These are phyloP conservation scores for Ephydatia muelleri DNA, from an alignment of 37 sponge, comb jelly and placozoan genomes.

Conservation along the genomic window DNA sequence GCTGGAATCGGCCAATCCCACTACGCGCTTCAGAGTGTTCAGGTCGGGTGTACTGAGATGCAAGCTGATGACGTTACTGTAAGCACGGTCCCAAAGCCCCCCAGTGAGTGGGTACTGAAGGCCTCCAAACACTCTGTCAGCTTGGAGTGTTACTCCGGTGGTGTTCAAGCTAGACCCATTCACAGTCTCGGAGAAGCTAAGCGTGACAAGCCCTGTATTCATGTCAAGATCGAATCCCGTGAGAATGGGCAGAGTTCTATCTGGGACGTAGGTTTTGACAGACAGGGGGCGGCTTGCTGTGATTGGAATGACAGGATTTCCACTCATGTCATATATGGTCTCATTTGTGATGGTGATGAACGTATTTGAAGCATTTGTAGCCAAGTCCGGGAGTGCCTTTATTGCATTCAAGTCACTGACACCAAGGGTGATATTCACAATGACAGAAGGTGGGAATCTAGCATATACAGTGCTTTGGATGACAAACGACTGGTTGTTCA, in stretches of 20 bases:
- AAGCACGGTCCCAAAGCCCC: conserved; percentile 51
- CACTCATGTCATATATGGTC: conserved; percentile 58
- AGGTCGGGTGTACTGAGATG: conserved; percentile 61
- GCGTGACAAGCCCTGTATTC: conserved; percentile 51
- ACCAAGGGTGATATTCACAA: conserved; percentile 45
- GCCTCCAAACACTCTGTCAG: background rate
- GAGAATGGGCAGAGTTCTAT: conserved; percentile 53
- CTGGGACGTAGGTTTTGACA: conserved; percentile 37
- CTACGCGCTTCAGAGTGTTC: conserved; percentile 74
- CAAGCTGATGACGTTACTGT: conserved; percentile 29
- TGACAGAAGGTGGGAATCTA: background rate
- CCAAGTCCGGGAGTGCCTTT: conserved; percentile 65
- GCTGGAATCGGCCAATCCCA: conserved; percentile 66
- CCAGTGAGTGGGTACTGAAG: conserved; percentile 51
- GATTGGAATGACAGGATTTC: conserved; percentile 24
- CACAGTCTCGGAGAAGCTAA: conserved; percentile 77
- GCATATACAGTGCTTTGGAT: conserved; percentile 25
- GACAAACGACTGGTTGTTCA: conserved; percentile 30
- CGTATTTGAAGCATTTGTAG: conserved; percentile 24
- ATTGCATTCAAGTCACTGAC: conserved; percentile 62
- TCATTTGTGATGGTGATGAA: conserved; percentile 29
- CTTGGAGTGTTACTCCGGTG: conserved; percentile 46
- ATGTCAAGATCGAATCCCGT: conserved; percentile 57
- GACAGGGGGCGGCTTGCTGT: background rate
- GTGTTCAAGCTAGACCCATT: conserved; percentile 76